Percentiles rank a stretch among this genome's conserved stretches.
These are phyloP conservation scores for Dicrostonyx torquatus DNA, from an alignment of 2,797 vertebrate genomes.

Conservation along the genomic window DNA sequence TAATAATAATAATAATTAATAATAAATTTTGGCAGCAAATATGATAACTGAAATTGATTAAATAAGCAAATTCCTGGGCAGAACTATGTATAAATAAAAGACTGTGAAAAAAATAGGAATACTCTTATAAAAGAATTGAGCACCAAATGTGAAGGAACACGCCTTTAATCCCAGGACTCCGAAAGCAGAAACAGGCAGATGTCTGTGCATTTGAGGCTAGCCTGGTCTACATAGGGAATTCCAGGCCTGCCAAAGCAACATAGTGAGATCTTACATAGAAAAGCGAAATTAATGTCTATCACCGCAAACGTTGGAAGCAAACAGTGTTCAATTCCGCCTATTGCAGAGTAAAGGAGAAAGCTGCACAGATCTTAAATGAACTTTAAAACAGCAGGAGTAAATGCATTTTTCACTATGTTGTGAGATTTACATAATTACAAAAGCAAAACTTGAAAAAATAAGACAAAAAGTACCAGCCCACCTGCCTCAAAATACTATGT, in stretches of 20 bases:
- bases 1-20: background rate
- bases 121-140: background rate
- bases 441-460: constrained; percentile 8
- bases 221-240: background rate
- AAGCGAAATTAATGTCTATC: background rate
- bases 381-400: background rate
- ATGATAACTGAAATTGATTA: background rate
- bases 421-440: background rate
- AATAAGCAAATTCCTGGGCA: background rate
- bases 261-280: background rate
- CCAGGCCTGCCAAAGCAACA: background rate
- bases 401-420: background rate
- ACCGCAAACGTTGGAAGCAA: background rate
- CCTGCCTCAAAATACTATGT: background rate
- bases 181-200: background rate
- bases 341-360: background rate
- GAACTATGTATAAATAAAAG: background rate
- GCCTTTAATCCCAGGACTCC: no score
- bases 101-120: background rate
- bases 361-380: background rate
- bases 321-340: background rate
- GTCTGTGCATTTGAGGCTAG: no score
- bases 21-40: background rate
- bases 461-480: background rate
- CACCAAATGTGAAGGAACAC: background rate